Evolutionary conservation across 2,797 vertebrate genomes (phyloP).

Genomic region (Chiloscyllium punctatum): DNA sequence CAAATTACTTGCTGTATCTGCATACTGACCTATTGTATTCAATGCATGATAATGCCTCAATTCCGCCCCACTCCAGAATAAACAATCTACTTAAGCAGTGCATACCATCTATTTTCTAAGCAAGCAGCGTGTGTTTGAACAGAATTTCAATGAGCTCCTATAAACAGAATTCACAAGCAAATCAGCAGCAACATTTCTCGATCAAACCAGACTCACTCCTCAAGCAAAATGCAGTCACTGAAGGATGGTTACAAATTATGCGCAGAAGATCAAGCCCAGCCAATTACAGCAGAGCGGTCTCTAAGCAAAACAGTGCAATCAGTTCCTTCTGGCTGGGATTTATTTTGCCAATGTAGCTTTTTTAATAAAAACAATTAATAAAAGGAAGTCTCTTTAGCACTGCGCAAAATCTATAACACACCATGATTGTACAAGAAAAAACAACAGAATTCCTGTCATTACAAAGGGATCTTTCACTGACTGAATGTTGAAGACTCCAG

Average conservation of each 20-base stretch:
- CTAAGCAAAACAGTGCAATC: background rate
- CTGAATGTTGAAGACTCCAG: background rate
- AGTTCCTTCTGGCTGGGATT: background rate
- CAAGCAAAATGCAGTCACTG: background rate
- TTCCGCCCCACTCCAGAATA: background rate
- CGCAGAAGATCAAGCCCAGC: background rate
- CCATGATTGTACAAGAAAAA: background rate
- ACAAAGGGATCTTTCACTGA: background rate
- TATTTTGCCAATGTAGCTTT: background rate
- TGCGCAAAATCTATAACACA: background rate
- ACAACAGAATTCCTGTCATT: background rate
- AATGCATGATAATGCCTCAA: too few species aligned
- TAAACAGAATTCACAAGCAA: background rate
- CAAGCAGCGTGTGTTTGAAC: background rate
- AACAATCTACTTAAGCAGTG: background rate
- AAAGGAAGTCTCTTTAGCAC: background rate
- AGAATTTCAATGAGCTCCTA: background rate
- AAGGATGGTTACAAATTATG: background rate
- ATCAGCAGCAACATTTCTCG: background rate
- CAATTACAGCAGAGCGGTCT: background rate
- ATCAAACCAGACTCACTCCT: background rate
- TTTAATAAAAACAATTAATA: background rate
- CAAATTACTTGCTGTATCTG: too few species aligned
- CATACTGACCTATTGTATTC: too few species aligned
- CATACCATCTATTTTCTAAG: background rate